Conservation (phyloP, 2,888 invertebrate genomes). For the Eupithecia insigniata region DNA sequence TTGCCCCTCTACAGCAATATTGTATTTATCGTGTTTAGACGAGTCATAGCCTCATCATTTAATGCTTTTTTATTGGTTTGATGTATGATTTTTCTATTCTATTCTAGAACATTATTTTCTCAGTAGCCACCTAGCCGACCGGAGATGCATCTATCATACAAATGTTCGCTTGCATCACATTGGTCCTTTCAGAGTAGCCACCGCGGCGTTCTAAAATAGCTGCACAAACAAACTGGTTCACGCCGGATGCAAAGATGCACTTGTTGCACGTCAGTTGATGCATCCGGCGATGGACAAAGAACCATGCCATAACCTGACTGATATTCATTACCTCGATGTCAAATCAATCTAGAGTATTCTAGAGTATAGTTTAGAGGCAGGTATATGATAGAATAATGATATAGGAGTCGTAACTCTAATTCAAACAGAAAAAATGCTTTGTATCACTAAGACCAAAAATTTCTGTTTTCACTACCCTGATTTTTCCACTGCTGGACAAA, state of each 20-base stretch:
- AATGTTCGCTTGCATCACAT: background rate
- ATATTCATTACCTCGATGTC: slow-evolving; percentile 30
- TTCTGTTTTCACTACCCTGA: too few species aligned
- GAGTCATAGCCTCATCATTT: too few species aligned
- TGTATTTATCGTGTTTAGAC: too few species aligned
- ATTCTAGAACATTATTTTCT: background rate
- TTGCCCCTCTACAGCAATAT: too few species aligned
- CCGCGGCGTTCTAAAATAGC: slow-evolving; percentile 65
- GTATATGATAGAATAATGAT: background rate
- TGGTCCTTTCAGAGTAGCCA: slow-evolving; percentile 25
- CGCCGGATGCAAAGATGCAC: slow-evolving; percentile 64
- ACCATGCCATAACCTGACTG: slow-evolving; percentile 37
- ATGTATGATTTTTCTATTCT: too few species aligned
- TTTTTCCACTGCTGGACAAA: too few species aligned
- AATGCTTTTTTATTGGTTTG: too few species aligned
- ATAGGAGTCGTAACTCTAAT: too few species aligned
- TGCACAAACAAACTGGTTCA: slow-evolving; percentile 65
- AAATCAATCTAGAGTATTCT: background rate
- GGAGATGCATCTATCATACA: background rate
- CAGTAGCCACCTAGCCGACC: background rate
- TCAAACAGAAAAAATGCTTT: too few species aligned
- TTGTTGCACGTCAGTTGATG: slow-evolving; percentile 53
- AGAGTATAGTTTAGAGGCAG: background rate
- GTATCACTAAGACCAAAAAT: too few species aligned
- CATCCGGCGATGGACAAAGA: slow-evolving; percentile 54